These are phyloP conservation scores for Spilogale gracilis DNA, from an alignment of 2,113 vertebrate species.

Conservation along the genomic window DNA sequence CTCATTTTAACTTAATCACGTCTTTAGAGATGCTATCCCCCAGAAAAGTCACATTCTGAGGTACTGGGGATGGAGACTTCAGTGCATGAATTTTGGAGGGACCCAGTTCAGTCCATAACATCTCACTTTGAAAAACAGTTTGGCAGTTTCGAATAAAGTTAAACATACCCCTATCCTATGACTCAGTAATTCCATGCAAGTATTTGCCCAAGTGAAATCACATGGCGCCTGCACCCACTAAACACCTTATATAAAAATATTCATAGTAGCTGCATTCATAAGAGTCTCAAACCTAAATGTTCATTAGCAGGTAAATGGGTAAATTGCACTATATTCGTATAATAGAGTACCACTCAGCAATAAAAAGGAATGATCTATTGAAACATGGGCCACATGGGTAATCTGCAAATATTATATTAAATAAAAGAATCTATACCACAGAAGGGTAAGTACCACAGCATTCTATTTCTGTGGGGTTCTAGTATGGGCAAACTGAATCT, in stretches of 20 bases:
- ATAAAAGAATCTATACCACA: background rate
- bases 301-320: background rate
- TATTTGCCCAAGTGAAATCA: background rate
- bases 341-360: background rate
- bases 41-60: background rate
- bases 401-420: background rate
- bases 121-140: background rate
- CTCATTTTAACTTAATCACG: background rate
- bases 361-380: background rate
- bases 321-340: background rate
- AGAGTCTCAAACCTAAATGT: background rate
- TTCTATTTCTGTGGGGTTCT: background rate
- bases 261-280: background rate
- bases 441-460: background rate
- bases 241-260: background rate
- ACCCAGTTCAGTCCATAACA: background rate
- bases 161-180: background rate
- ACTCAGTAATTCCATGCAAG: background rate
- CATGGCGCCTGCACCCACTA: background rate
- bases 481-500: background rate
- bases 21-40: background rate
- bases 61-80: background rate
- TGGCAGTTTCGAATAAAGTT: background rate
- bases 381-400: background rate
- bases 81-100: background rate